Percentiles rank a stretch among this genome's conserved stretches.
Conservation (phyloP, 2,113 vertebrate genomes). For the Setophaga coronata region DNA sequence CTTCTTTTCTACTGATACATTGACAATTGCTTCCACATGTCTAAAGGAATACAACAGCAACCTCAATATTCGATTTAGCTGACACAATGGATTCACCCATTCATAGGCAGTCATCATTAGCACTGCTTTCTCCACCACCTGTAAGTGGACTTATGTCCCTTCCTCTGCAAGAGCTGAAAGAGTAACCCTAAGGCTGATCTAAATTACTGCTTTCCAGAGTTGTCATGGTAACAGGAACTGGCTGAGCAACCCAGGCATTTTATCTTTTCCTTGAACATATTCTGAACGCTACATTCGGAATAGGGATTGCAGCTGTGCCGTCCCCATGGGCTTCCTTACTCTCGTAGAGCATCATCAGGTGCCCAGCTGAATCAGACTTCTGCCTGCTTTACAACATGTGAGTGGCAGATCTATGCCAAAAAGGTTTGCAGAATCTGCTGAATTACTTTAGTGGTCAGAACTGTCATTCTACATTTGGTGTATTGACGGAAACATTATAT, state of each 20-base stretch:
- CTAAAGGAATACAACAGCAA: not conserved
- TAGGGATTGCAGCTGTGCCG: not conserved
- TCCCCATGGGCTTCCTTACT: not conserved
- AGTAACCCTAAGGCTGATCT: slow-evolving; percentile 32
- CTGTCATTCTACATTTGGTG: not conserved
- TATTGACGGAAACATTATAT: not conserved
- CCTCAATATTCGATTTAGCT: not conserved
- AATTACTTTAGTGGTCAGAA: not conserved
- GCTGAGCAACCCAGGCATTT: slow-evolving; percentile 7
- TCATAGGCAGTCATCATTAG: not conserved
- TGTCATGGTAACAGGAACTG: slow-evolving; percentile 42
- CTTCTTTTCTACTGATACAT: not conserved
- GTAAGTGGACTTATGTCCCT: not conserved
- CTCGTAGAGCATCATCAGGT: not conserved
- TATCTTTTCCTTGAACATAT: slow-evolving; percentile 34
- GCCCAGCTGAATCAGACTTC: not conserved
- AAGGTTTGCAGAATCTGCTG: not conserved
- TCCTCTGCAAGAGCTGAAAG: not conserved
- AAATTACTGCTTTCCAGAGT: slow-evolving; percentile 19
- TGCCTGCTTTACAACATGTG: not conserved
- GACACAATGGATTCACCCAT: not conserved
- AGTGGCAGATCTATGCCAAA: not conserved
- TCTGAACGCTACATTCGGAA: not conserved
- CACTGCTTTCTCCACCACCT: not conserved
- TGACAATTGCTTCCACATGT: not conserved